These are phyloP conservation scores for Agrenia bidenticulata DNA, from an alignment of 2,888 invertebrate species.

Conservation along the genomic window DNA sequence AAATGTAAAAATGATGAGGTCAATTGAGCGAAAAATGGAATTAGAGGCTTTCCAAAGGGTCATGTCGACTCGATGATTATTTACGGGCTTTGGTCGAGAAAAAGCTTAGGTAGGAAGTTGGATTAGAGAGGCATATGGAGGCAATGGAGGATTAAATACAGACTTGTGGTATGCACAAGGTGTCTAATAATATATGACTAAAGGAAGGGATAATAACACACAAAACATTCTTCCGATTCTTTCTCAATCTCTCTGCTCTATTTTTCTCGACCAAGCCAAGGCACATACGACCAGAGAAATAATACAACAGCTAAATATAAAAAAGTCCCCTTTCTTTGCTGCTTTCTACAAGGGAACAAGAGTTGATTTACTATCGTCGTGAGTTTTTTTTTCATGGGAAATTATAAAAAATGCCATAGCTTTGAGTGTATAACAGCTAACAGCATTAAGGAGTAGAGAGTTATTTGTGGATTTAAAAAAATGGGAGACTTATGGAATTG, in stretches of 20 bases:
- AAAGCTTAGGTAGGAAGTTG: background rate
- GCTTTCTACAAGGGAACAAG: too few species aligned
- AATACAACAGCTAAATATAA: too few species aligned
- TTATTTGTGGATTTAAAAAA: too few species aligned
- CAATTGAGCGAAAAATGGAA: constrained; percentile 43
- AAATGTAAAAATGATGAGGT: constrained; percentile 17
- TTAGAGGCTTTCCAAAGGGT: constrained; percentile 22
- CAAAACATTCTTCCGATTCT: constrained; percentile 3
- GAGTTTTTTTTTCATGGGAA: constrained; percentile 12
- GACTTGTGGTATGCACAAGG: constrained; percentile 2
- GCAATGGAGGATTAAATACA: background rate
- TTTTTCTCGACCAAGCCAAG: background rate
- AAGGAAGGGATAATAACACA: background rate
- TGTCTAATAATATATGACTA: background rate
- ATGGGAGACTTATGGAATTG: constrained; percentile 8
- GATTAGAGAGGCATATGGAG: too few species aligned
- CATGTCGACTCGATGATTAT: constrained; percentile 22
- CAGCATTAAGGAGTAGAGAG: too few species aligned
- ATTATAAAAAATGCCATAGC: background rate
- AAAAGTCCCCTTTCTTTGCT: too few species aligned
- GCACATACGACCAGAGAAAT: too few species aligned
- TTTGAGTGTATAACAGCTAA: too few species aligned
- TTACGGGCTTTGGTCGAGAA: constrained; percentile 16
- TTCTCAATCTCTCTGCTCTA: background rate
- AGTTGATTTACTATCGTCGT: too few species aligned